Conservation (phyloP, 1,140 invertebrate species). For the Ladona fulva region DNA sequence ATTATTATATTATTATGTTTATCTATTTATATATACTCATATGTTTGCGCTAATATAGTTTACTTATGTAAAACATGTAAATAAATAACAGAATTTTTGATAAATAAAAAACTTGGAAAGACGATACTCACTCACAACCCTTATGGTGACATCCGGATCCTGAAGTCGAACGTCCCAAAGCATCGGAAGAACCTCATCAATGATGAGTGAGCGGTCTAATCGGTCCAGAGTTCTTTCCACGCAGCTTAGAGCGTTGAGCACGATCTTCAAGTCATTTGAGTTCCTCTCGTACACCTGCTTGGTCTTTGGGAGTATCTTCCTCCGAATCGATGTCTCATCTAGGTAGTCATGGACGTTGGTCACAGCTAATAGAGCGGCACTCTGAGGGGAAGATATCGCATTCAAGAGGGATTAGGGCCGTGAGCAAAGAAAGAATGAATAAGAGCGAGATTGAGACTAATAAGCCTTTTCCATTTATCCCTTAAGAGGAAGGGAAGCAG, state of each 20-base stretch:
- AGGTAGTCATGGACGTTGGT: conserved; percentile 76
- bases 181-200: conserved; percentile 86
- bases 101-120: too few relatives aligned
- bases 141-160: conserved; percentile 70
- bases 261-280: conserved; percentile 62
- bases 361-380: conserved; percentile 80
- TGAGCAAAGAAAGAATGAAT: too few relatives aligned
- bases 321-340: conserved; percentile 70
- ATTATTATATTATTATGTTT: too few relatives aligned
- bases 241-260: conserved; percentile 65
- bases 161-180: conserved; percentile 77
- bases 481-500: too few relatives aligned
- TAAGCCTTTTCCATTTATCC: too few relatives aligned
- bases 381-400: conserved; percentile 52
- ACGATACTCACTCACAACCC: conserved; percentile 72
- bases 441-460: too few relatives aligned
- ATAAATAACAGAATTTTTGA: too few relatives aligned
- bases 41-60: too few relatives aligned
- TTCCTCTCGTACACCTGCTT: conserved; percentile 83
- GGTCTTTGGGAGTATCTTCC: conserved; percentile 77
- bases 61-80: too few relatives aligned
- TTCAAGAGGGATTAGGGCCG: too few relatives aligned
- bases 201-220: conserved; percentile 77
- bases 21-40: too few relatives aligned
- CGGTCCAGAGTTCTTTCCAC: conserved; percentile 70